Percentiles rank a stretch among this genome's conserved stretches.
Conservation (phyloP, 2,888 invertebrate genomes). For the Euplagia quadripunctaria region DNA sequence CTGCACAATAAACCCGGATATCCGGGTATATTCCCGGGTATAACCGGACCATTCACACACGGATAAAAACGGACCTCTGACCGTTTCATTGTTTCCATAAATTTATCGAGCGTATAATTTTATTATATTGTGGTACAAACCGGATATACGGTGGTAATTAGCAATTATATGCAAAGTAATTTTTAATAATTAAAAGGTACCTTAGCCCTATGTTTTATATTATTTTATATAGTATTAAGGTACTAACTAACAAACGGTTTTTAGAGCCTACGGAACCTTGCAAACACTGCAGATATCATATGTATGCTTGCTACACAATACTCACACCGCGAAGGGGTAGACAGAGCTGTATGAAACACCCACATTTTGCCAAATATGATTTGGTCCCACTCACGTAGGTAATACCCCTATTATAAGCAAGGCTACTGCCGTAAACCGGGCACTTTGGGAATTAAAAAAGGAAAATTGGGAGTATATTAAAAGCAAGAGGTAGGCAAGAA, state of each 20-base stretch:
- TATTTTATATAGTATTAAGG: background rate
- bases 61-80: conserved; percentile 41
- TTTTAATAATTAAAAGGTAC: background rate
- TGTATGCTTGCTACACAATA: too few relatives aligned
- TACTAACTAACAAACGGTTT: background rate
- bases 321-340: too few relatives aligned
- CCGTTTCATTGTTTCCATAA: conserved; percentile 38
- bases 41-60: conserved; percentile 38
- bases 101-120: conserved; percentile 50
- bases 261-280: background rate
- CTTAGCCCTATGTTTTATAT: background rate
- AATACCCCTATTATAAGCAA: too few relatives aligned
- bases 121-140: conserved; percentile 28
- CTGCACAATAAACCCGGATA: conserved; percentile 46
- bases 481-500: too few relatives aligned
- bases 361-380: too few relatives aligned
- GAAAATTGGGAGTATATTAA: too few relatives aligned
- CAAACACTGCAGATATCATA: too few relatives aligned
- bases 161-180: background rate
- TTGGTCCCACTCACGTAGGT: too few relatives aligned
- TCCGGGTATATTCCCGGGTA: conserved; percentile 25
- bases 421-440: too few relatives aligned
- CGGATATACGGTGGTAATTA: background rate
- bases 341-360: too few relatives aligned
- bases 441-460: too few relatives aligned